A percentile compares a stretch with the other conserved stretches of the same genome.
These are phyloP conservation scores for Pogonocherus hispidulus DNA, from an alignment of 2,888 invertebrate genomes.

Conservation along the genomic window DNA sequence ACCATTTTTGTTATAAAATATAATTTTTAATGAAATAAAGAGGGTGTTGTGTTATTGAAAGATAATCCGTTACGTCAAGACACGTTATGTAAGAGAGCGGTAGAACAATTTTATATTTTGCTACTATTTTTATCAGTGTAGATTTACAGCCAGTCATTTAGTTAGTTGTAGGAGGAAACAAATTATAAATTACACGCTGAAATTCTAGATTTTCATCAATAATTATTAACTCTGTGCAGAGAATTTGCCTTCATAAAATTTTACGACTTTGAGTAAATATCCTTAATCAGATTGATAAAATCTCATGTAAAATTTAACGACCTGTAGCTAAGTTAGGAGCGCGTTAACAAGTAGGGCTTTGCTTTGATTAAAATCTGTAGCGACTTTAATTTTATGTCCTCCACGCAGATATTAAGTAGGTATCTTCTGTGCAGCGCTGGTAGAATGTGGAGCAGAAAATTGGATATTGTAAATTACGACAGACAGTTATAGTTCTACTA, in stretches of 20 bases:
- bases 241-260: slow-evolving; percentile 1
- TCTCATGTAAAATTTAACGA: slow-evolving; percentile 31
- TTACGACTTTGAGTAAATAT: slow-evolving; percentile 7
- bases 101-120: too few species aligned
- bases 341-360: slow-evolving; percentile 28
- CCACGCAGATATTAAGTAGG: slow-evolving; percentile 27
- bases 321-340: slow-evolving; percentile 7
- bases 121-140: too few species aligned
- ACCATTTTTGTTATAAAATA: too few species aligned
- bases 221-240: slow-evolving; percentile 7
- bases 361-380: slow-evolving; percentile 34
- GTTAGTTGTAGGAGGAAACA: too few species aligned
- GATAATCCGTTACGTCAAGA: too few species aligned
- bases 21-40: too few species aligned
- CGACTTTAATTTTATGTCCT: slow-evolving; percentile 32
- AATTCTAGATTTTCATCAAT: neutral
- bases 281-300: slow-evolving; percentile 34
- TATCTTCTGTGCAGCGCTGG: slow-evolving; percentile 20
- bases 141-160: too few species aligned
- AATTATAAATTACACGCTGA: neutral
- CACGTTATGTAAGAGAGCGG: too few species aligned
- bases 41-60: too few species aligned
- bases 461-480: slow-evolving; percentile 14
- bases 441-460: slow-evolving; percentile 26
- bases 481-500: slow-evolving; percentile 19